phyloP scores from a whole-genome alignment of 2,113 vertebrate species.

The Rhea americana region DNA sequence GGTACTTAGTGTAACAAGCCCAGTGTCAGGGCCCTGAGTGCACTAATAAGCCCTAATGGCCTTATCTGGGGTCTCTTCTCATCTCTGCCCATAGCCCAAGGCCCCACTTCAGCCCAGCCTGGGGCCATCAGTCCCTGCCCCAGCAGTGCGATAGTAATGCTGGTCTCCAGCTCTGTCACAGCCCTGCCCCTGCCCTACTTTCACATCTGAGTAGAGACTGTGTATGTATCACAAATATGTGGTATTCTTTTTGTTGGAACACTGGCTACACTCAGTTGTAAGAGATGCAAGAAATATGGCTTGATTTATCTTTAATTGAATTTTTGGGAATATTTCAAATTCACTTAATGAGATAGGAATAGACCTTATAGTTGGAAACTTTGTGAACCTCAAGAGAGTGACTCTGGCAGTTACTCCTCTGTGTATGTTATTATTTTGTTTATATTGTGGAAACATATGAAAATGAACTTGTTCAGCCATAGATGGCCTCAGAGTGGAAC shows the following conservation, averaged over 20 bases:
- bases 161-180: neutral
- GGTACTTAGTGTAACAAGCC: neutral
- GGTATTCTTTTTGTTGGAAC: neutral
- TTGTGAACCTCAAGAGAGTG: neutral
- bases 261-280: neutral
- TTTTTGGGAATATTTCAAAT: neutral
- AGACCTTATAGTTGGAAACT: constrained; percentile 27
- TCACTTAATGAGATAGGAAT: neutral
- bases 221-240: neutral
- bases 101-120: neutral
- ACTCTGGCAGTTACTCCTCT: neutral
- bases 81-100: accelerated
- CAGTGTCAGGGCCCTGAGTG: neutral
- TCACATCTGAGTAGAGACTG: neutral
- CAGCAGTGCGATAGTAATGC: too few relatives aligned
- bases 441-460: neutral
- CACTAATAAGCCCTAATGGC: neutral
- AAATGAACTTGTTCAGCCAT: constrained; percentile 10
- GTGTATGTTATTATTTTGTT: neutral
- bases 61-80: neutral
- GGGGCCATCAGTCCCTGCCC: neutral
- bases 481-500: neutral
- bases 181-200: neutral
- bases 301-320: neutral
- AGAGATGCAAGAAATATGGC: neutral